A percentile compares a stretch with the other conserved stretches of the same genome.
Conservation (phyloP, 2,113 vertebrate species). For the Dipodomys ordii region DNA sequence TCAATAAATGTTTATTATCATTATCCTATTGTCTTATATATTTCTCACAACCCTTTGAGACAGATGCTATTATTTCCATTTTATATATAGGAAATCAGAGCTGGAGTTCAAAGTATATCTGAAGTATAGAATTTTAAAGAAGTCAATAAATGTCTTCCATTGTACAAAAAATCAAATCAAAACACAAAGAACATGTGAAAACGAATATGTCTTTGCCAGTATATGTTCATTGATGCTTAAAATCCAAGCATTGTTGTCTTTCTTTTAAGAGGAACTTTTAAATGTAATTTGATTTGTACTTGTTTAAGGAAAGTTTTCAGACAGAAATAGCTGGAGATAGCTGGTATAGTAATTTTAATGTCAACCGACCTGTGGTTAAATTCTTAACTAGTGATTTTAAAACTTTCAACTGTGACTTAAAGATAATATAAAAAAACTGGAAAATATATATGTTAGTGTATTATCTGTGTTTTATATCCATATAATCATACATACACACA, state of each 20-base stretch:
- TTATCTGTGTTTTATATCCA: background rate
- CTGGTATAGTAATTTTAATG: background rate
- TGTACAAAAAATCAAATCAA: background rate
- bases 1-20: background rate
- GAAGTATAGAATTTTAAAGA: background rate
- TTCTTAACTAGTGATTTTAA: conserved; percentile 13
- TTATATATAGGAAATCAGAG: background rate
- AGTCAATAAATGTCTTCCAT: background rate
- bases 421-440: background rate
- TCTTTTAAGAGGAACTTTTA: background rate
- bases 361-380: background rate
- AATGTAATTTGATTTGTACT: conserved; percentile 5
- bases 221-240: background rate
- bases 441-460: background rate
- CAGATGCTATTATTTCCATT: background rate
- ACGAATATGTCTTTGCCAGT: background rate
- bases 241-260: background rate
- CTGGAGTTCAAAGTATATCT: conserved; percentile 3
- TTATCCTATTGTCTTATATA: background rate
- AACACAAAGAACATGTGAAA: background rate
- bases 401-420: background rate
- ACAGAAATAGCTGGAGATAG: background rate
- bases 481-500: background rate
- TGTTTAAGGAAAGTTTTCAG: background rate
- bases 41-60: conserved; percentile 6